These are phyloP conservation scores for Crossocerus cetratus DNA, from an alignment of 2,888 invertebrate species.

Conservation along the genomic window DNA sequence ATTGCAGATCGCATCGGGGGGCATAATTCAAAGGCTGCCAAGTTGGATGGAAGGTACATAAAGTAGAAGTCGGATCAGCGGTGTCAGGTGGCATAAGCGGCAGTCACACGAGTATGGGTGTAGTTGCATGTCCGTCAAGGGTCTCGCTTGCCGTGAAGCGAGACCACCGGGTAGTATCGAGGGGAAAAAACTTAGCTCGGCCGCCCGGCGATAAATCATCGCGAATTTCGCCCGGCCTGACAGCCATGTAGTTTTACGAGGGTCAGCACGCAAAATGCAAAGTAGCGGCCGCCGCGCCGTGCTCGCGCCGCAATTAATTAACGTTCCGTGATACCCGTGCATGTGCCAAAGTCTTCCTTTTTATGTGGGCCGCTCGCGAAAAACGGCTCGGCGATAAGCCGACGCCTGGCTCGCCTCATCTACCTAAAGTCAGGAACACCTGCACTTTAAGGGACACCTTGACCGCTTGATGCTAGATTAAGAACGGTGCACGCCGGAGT, in stretches of 20 bases:
- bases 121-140: constrained; percentile 53
- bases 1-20: constrained; percentile 18
- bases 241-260: constrained; percentile 73
- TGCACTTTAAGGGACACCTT: constrained; percentile 21
- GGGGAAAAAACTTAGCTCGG: constrained; percentile 70
- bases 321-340: constrained; percentile 73
- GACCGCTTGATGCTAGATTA: no score
- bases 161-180: constrained; percentile 59
- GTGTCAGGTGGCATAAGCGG: constrained; percentile 24
- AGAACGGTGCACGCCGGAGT: no score
- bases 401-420: constrained; percentile 43
- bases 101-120: constrained; percentile 25
- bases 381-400: constrained; percentile 64
- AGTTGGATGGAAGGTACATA: constrained; percentile 41
- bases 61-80: constrained; percentile 45
- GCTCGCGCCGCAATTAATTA: constrained; percentile 74
- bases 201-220: constrained; percentile 71
- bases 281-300: constrained; percentile 58
- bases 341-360: constrained; percentile 65
- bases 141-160: constrained; percentile 43
- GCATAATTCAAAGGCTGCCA: constrained; percentile 37
- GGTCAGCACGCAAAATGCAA: constrained; percentile 74
- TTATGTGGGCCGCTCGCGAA: constrained; percentile 39
- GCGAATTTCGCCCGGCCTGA: constrained; percentile 71
- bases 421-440: no score